Evolutionary conservation across 2,888 invertebrate genomes (phyloP), one percentile per base, ranked within the genome.

Genomic region (Mesochorus sp.): DNA sequence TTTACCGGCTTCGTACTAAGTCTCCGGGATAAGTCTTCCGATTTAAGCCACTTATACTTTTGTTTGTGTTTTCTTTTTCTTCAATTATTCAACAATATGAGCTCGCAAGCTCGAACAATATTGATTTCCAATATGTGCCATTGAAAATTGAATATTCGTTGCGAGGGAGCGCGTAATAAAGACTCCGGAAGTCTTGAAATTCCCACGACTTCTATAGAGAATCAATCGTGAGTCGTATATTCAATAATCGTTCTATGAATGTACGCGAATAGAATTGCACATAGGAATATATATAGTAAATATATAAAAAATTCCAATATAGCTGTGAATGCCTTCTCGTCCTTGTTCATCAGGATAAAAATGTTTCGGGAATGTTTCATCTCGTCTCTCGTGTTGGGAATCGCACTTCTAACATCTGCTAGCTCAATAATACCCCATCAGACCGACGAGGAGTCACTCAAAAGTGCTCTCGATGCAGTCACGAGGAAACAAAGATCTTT

Each of bases 381-480:
- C 19, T 57, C 17, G 51, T 3, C 57, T 10, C 57, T 80, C 14
- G 26, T 67, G 12, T 37, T 75, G 21, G 66, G 34, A n/a, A 44
- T 77, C 57, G 57, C 28, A 6, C n/a, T 75, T 37, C 19, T 77
- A 14, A 47, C 47, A 24, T 37, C 70, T 8, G 67, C 80, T 28
- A 79, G 76, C 8, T 84, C 82, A 3, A 61, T 39, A 21, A 71
- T 72, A 14, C 81, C 86, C 0, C 86, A 81, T 31, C 84, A 83
- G 47, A 77, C 81, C 57, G 82, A 74, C 75, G 91, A 91, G 66
- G 92, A 92, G 73, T 92, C 92, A 0, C 80, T 93, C 37, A 88
- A 87, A 62, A 91, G 91, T 77, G 92, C 92, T 2, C 82, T 92
- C 73, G 91, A 92, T 61, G 92, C 92, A 1, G 90, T 92, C 28